These are phyloP conservation scores for Clarias laeviceps DNA, from an alignment of 2,797 vertebrate species.

Conservation along the genomic window DNA sequence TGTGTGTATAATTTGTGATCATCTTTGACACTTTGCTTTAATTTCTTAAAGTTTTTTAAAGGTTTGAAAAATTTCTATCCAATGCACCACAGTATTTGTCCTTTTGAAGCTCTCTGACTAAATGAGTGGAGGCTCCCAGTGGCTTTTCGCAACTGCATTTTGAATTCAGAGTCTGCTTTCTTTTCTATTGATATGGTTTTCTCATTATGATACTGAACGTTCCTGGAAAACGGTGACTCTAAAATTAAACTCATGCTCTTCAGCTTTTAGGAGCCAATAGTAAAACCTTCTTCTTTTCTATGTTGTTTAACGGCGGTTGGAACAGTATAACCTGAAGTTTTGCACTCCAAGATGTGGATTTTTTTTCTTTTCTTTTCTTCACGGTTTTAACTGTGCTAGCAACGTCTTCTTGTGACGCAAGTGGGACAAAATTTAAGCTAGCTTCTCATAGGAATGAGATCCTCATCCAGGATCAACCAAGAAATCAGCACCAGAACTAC, in stretches of 20 bases:
- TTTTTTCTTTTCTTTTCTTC: no score
- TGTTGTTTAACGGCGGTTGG: no score
- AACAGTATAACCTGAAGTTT: background rate
- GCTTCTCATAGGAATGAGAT: background rate
- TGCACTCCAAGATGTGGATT: background rate
- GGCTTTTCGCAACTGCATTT: background rate
- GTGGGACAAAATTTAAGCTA: background rate
- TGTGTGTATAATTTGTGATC: no score
- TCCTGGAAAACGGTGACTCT: background rate
- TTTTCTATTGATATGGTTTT: background rate
- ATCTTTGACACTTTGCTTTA: background rate
- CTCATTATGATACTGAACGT: background rate
- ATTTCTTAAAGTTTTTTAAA: background rate
- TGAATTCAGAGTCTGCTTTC: background rate
- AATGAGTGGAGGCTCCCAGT: background rate
- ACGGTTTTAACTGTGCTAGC: background rate
- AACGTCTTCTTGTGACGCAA: background rate
- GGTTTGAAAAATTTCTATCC: no score
- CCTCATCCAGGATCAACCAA: background rate
- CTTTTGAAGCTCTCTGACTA: background rate
- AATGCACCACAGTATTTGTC: no score
- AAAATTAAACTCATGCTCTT: background rate
- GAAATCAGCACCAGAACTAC: background rate
- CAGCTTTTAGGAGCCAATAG: background rate
- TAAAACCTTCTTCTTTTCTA: background rate